phyloP scores from a whole-genome alignment of 2,888 invertebrate genomes.

The Linnaemya vulpina region DNA sequence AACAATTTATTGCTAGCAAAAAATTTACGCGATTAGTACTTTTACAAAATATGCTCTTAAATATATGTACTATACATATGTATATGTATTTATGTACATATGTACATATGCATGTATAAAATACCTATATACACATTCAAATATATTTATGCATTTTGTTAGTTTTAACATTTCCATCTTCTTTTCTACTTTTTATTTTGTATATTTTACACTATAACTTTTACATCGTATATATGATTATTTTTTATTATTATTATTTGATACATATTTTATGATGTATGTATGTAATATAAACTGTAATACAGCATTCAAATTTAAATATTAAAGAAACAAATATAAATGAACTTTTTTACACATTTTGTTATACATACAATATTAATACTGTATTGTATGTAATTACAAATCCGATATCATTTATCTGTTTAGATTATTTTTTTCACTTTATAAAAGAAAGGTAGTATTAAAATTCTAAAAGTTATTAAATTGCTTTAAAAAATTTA shows the following conservation, averaged over 20 bases:
- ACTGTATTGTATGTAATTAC: constrained; percentile 44
- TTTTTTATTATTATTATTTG: constrained; percentile 63
- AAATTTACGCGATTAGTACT: constrained; percentile 89
- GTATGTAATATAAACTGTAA: constrained; percentile 57
- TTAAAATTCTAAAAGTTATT: constrained; percentile 2
- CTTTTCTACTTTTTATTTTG: constrained; percentile 58
- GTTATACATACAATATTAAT: constrained; percentile 61
- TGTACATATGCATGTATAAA: constrained; percentile 43
- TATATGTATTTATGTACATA: constrained; percentile 20
- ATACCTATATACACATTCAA: constrained; percentile 50
- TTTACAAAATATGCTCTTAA: constrained; percentile 53
- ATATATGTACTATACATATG: constrained; percentile 45
- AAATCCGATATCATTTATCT: constrained; percentile 33
- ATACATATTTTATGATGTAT: constrained; percentile 64
- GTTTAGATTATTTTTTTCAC: background rate
- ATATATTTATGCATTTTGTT: constrained; percentile 72
- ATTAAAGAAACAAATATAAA: constrained; percentile 63
- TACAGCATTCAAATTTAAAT: constrained; percentile 66
- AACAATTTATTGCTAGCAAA: constrained; percentile 94
- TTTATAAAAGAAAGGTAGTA: constrained; percentile 15
- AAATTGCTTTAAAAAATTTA: background rate
- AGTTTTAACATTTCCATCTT: constrained; percentile 71
- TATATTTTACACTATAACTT: constrained; percentile 68
- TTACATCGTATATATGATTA: constrained; percentile 67
- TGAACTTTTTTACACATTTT: constrained; percentile 66